phyloP scores from a whole-genome alignment of 2,888 invertebrate genomes.

The Drosophila falleni region DNA sequence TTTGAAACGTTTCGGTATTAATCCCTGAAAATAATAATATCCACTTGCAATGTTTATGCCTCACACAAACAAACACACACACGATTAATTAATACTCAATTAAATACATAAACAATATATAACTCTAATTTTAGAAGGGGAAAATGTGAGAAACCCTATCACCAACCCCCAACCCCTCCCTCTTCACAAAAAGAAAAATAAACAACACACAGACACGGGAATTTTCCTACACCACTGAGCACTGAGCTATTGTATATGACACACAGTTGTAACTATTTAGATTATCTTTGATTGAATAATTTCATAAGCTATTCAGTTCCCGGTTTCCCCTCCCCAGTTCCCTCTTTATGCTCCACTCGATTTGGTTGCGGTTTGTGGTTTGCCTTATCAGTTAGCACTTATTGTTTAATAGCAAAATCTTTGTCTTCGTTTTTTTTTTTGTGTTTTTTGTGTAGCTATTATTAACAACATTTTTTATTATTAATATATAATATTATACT shows the following conservation, averaged over 20 bases:
- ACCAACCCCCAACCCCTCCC: neutral
- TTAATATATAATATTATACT: conserved; percentile 13
- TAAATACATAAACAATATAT: conserved; percentile 4
- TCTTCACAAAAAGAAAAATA: neutral
- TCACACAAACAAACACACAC: conserved; percentile 5
- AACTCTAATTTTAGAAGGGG: neutral
- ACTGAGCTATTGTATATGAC: conserved; percentile 44
- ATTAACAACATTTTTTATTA: conserved; percentile 33
- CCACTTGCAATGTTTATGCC: neutral
- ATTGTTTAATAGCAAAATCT: conserved; percentile 52
- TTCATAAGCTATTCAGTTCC: neutral
- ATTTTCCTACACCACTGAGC: conserved; percentile 29
- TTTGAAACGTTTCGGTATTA: neutral
- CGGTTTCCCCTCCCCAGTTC: neutral
- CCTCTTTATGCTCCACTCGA: conserved; percentile 25
- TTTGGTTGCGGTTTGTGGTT: conserved; percentile 37
- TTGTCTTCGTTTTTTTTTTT: conserved; percentile 5
- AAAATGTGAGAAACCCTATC: neutral
- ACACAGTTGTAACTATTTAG: conserved; percentile 4
- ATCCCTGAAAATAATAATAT: conserved; percentile 6
- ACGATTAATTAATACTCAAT: conserved; percentile 26
- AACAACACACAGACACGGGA: conserved; percentile 17
- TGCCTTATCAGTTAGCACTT: conserved; percentile 49
- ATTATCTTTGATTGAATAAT: conserved; percentile 8
- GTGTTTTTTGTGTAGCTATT: conserved; percentile 35